Conservation (phyloP, 1,140 invertebrate genomes). For the Listronotus oregonensis region DNA sequence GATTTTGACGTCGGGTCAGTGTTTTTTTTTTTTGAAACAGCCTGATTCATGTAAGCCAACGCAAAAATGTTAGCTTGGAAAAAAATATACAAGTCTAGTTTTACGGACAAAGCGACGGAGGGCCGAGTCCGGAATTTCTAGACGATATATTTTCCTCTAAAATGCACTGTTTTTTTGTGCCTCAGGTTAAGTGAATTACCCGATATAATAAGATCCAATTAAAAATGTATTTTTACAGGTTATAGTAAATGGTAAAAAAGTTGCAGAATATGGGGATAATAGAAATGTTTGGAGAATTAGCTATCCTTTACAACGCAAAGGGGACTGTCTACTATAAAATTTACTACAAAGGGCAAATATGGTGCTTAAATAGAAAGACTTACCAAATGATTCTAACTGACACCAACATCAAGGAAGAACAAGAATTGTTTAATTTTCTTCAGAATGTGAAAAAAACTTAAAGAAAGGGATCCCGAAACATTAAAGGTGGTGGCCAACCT, state of each 20-base stretch:
- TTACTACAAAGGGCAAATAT: conserved; percentile 80
- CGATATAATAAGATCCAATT: too few species aligned
- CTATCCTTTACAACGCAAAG: conserved; percentile 91
- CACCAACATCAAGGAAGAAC: conserved; percentile 76
- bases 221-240: conserved; percentile 4
- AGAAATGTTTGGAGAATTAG: conserved; percentile 93
- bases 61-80: too few species aligned
- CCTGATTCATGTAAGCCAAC: too few species aligned
- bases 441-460: conserved; percentile 81
- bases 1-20: too few species aligned
- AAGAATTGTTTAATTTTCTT: conserved; percentile 83
- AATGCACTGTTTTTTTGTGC: too few species aligned
- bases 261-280: conserved; percentile 59
- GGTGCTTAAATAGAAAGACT: conserved; percentile 82
- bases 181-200: too few species aligned
- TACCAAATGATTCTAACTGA: conserved; percentile 89
- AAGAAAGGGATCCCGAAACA: conserved; percentile 76
- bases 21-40: too few species aligned
- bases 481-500: conserved; percentile 89
- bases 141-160: too few species aligned
- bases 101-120: too few species aligned
- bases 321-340: conserved; percentile 83
- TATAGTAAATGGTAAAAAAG: conserved; percentile 7
- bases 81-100: too few species aligned
- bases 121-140: too few species aligned